These are phyloP conservation scores for Myotis pilosus DNA, from an alignment of 2,797 vertebrate genomes.

Conservation along the genomic window DNA sequence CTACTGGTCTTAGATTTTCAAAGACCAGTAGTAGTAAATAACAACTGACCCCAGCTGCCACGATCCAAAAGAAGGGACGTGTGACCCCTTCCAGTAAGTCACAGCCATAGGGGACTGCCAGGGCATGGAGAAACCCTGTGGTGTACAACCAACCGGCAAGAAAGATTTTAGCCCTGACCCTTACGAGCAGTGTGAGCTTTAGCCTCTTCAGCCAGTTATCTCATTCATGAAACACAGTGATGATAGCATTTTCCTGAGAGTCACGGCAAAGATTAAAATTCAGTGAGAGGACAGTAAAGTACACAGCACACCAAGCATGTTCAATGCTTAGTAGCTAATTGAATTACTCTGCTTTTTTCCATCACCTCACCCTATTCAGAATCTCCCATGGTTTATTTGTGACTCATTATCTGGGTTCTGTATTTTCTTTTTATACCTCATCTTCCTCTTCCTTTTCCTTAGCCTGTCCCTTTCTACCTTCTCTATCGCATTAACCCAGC, in stretches of 20 bases:
- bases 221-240: background rate
- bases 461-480: background rate
- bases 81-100: slow-evolving; percentile 30
- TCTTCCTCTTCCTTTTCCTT: slow-evolving; percentile 10
- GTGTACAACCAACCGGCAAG: background rate
- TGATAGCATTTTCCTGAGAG: background rate
- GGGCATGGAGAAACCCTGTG: background rate
- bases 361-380: background rate
- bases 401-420: background rate
- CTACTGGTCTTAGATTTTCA: background rate
- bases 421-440: background rate
- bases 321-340: background rate
- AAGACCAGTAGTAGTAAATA: background rate
- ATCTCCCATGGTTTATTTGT: background rate
- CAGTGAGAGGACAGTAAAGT: background rate
- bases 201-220: background rate
- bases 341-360: background rate
- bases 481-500: background rate
- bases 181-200: background rate
- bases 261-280: background rate
- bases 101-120: background rate
- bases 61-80: background rate
- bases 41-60: background rate
- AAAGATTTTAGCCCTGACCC: background rate
- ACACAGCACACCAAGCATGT: background rate